Evolutionary conservation across 2,113 vertebrate genomes (phyloP), one percentile per base, ranked within the genome.

Genomic region (Pitta sordida): DNA sequence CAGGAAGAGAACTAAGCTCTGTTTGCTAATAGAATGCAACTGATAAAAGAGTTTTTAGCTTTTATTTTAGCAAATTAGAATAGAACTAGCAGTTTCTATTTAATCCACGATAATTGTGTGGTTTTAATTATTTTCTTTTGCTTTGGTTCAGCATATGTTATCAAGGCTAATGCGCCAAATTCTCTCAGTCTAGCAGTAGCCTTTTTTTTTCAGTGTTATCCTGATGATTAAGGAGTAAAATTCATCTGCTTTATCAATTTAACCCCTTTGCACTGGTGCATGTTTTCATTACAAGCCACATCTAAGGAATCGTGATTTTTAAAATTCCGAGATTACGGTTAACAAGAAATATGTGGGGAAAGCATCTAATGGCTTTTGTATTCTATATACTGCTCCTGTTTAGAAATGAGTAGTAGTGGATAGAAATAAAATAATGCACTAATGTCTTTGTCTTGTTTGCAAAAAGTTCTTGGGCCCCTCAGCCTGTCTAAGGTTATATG

Each of bases 91-190:
- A 24, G 14, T 16, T 79, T 44, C 12, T n/a, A 5, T 53, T 83
- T 74, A 1, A 22, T 32, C 13, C 5, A 37, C 3, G 55, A 73
- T 73, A 51, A 46, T 51, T 0, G 6, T 17, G 8, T 60, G 7
- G 12, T 27, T 73, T 58, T 43, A 74, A 20, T 37, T 12, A 14
- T 43, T 43, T 43, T 63, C 4, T 39, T 71, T 49, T 27, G 2
- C 13, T 86, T 73, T 63, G 1, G 1, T 52, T 59, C 9, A 39
- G 7, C 10, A 16, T 39, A 6, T 21, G 3, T 39, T 83, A 23
- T 27, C 6, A 44, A 70, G 21, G 32, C 7, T 44, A 32, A 22
- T 21, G 9, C 24, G 7, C 15, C 8, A 56, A 20, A 24, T 59
- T 64, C 8, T 53, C 6, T 36, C 23, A 7, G 14, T 44, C 22